Base-by-base conservation (phyloP, 2,888 invertebrate species). In the Callinectes sapidus region DNA sequence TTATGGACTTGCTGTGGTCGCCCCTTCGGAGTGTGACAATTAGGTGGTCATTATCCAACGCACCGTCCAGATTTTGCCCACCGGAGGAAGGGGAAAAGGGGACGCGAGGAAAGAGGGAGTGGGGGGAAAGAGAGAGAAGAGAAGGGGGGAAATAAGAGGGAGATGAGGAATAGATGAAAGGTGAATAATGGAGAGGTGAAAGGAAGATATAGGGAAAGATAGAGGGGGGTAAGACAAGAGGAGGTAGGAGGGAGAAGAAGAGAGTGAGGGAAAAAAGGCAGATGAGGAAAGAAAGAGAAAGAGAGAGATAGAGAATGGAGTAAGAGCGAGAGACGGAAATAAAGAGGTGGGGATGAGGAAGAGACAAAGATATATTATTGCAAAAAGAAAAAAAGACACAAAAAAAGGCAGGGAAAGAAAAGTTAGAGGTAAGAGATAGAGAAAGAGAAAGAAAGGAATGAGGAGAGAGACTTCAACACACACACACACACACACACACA, bases 21-120 rank as follows among this genome's bases (percentile, higher is more conserved):
- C 14, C 81, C 35, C 81, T 81, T 81, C 81, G 81, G 81, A 81
- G 81, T 35, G 35, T 81, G 81, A 81, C 81, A 81, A 81, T 81
- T 81, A 81, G 81, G 16, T 35, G 35, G 81, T 81, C 81, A 81
- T 81, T 81, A 81, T 35, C 81, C 35, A 35, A 6, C 81, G 16
- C 8, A 35, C 32, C 16, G 81, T 5, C 81, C 81, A 81, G 81
- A 81, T 81, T 81, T 81, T 81, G 1, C 28, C 81, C 81, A 5
- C 35, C 14, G 35, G 2, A 35, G 32, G 81, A 28, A 16, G 81
- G 81, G 81, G 35, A 35, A 32, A 35, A 81, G 8, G 23, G 23
- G 81, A 81, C 13, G 35, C 2, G n/a, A 3, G 71, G 71, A 8
- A 28, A 71, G 28, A 71, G 71, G 18, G 6, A 71, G 71, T 6